Conservation (phyloP, 1,140 invertebrate species). For the Zaprionus ornatus region DNA sequence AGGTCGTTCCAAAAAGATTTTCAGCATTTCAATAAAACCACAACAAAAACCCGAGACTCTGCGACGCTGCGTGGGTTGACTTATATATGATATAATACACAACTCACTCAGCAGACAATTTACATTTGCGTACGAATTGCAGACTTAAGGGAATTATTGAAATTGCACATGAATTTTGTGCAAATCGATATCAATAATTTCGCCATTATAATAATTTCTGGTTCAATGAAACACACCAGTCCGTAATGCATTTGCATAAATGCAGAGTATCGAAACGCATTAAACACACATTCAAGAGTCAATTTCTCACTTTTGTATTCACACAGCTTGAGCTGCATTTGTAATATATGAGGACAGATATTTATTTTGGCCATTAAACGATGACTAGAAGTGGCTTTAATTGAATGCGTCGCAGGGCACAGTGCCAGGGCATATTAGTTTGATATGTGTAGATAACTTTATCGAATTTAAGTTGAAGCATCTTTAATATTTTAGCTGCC, state of each 20-base stretch:
- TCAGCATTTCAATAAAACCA: conserved; percentile 7
- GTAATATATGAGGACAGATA: conserved; percentile 11
- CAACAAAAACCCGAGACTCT: conserved; percentile 1
- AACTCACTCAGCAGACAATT: conserved; percentile 7
- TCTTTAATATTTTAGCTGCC: neutral
- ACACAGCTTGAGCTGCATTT: conserved; percentile 35
- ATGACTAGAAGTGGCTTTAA: neutral
- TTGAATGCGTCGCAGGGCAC: neutral
- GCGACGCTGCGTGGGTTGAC: conserved; percentile 20
- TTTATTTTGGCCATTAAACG: conserved; percentile 8
- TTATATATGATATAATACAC: neutral
- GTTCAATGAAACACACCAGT: conserved; percentile 60
- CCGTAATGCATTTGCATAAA: conserved; percentile 72
- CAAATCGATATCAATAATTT: conserved; percentile 1
- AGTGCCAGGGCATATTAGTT: neutral
- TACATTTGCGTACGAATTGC: conserved; percentile 27
- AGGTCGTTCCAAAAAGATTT: conserved; percentile 57
- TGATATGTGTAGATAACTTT: neutral
- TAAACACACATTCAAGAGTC: conserved; percentile 42
- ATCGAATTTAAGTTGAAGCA: too few relatives aligned
- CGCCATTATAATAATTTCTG: conserved; percentile 32
- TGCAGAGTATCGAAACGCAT: conserved; percentile 51
- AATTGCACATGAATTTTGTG: conserved; percentile 5
- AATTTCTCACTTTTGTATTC: conserved; percentile 56
- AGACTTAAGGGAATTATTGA: conserved; percentile 24